Base-by-base conservation (phyloP, 2,797 vertebrate species). In the Hippopotamyrus pictus region DNA sequence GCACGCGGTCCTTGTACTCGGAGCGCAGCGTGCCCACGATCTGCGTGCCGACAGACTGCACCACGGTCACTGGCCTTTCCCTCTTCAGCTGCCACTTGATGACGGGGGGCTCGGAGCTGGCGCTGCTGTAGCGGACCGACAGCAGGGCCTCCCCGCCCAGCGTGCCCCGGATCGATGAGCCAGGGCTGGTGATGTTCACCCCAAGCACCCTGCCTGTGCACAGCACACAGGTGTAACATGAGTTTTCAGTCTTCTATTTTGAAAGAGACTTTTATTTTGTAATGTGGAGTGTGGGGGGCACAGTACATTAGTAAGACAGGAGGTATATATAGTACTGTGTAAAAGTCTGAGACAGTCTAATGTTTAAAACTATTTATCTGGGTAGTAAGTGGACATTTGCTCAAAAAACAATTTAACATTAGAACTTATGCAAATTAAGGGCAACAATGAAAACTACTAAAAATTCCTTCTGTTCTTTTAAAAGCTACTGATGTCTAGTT, bases 21-120 rank as follows among this genome's bases (percentile, higher is more conserved):
- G 96, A 95, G 79, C 98, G 95, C n/a, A 99, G 94, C 94, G 97
- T 99, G 84, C 98, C 98, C 0, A 99, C 98, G 93, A 99, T 95
- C 88, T 97, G 97, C 0, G 97, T 98, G 88, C 98, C 97, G 0
- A 99, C 97, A 92, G 98, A 99, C 94, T 99, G 98, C 41, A 99
- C 98, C 0, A 99, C 97, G 0, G 98, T 99, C 92, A 99, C 94
- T 0, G 97, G 96, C 65, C 99, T 99, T 93, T 97, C 96, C 22
- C 97, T 91, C 94, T 97, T 99, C 87, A 99, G 94, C 94, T 99
- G 98, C 98, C 98, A 99, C 95, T 99, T 99, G 83, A 99, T 97
- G 91, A 99, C 98, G 0, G 98, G 98, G 88, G 96, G 97, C 95
- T 99, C 98, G 0, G 93, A 91, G 92, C 98, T 99, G 94, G 96